Percentiles rank a stretch among this genome's conserved stretches.
phyloP scores from a whole-genome alignment of 2,797 vertebrate genomes.

The Rhinogobio ventralis region DNA sequence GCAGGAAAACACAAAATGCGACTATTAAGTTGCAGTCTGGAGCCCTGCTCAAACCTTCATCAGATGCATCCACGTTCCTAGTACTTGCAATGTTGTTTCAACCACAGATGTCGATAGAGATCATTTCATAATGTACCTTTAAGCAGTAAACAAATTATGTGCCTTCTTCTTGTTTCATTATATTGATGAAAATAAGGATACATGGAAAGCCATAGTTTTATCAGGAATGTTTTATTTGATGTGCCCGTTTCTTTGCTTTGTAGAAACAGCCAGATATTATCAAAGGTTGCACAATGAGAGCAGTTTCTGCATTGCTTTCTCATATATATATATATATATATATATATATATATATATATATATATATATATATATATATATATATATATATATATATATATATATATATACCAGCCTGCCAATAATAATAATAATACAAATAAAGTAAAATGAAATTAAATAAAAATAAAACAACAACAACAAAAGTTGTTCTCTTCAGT shows the following conservation, averaged over 20 bases:
- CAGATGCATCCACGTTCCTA: neutral
- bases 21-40: neutral
- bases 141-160: neutral
- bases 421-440: neutral
- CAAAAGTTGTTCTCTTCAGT: slow-evolving; percentile 20
- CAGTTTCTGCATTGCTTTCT: slow-evolving; percentile 17
- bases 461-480: slow-evolving; percentile 9
- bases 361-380: slow-evolving; percentile 5
- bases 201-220: slow-evolving; percentile 12
- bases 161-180: neutral
- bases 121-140: neutral
- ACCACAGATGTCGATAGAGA: neutral
- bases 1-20: neutral
- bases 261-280: slow-evolving; percentile 23
- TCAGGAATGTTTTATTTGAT: slow-evolving; percentile 58
- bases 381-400: neutral
- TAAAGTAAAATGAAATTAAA: neutral
- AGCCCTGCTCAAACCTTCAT: neutral
- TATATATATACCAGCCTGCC: neutral
- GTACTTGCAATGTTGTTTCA: neutral
- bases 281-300: slow-evolving; percentile 1
- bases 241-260: slow-evolving; percentile 27
- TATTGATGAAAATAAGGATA: neutral
- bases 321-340: slow-evolving; percentile 12
- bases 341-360: slow-evolving; percentile 1